Evolutionary conservation across 2,113 vertebrate species (phyloP).

Genomic region (Halichoerus grypus): DNA sequence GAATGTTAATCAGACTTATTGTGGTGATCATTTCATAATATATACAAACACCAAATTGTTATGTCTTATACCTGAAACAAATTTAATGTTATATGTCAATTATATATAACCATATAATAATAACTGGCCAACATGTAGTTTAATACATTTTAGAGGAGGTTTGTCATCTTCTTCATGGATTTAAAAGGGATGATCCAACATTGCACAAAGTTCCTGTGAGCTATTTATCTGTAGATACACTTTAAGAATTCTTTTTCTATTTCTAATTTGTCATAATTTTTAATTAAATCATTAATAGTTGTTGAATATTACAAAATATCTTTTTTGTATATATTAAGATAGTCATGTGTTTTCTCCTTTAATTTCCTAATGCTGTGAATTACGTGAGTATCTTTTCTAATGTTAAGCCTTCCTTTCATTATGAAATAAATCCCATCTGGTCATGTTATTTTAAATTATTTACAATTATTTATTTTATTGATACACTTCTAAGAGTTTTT

Average conservation of each 20-base stretch:
- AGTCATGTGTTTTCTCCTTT: not conserved
- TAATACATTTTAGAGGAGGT: not conserved
- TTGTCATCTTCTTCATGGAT: not conserved
- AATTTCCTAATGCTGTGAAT: not conserved
- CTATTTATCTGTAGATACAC: not conserved
- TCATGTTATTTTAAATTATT: slow-evolving; percentile 43
- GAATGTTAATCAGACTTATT: not conserved
- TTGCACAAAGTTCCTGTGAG: not conserved
- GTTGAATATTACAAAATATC: not conserved
- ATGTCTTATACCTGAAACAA: not conserved
- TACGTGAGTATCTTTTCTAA: not conserved
- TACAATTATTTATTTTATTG: slow-evolving; percentile 5
- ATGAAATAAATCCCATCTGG: not conserved
- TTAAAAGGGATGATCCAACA: not conserved
- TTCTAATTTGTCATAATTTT: not conserved
- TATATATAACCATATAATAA: not conserved
- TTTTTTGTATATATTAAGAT: not conserved
- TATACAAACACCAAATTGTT: not conserved
- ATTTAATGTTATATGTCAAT: not conserved
- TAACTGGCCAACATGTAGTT: not conserved
- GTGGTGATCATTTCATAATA: not conserved
- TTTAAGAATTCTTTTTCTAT: not conserved
- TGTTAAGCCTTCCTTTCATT: not conserved
- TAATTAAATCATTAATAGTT: not conserved
- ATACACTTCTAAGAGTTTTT: slow-evolving; percentile 48